phyloP scores from a whole-genome alignment of 92 coral and sea anemone species.

The Parazoanthus darwini region DNA sequence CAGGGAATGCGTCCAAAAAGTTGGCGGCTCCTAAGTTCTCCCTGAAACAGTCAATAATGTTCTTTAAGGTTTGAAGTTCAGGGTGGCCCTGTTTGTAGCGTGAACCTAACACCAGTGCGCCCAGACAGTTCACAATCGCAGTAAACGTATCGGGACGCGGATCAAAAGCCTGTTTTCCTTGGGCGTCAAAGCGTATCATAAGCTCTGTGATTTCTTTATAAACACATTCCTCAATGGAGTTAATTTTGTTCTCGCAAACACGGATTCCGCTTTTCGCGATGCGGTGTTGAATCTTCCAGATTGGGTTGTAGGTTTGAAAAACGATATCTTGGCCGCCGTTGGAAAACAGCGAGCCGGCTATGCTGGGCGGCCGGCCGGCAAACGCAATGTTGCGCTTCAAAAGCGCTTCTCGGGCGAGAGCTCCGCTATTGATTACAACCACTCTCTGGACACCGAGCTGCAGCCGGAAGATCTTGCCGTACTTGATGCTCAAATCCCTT shows the following conservation, averaged over 20 bases:
- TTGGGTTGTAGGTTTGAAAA: slow-evolving; percentile 62
- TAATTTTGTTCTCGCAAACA: slow-evolving; percentile 39
- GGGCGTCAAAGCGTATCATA: slow-evolving; percentile 43
- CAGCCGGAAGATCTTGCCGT: slow-evolving; percentile 74
- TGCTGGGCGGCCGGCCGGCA: slow-evolving; percentile 76
- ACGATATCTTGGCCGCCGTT: slow-evolving; percentile 63
- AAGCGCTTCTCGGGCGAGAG: slow-evolving; percentile 81
- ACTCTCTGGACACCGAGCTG: slow-evolving; percentile 70
- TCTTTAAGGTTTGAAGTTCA: slow-evolving; percentile 63
- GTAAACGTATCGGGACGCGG: slow-evolving; percentile 54
- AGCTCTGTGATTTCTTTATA: slow-evolving; percentile 63
- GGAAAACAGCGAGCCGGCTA: slow-evolving; percentile 68
- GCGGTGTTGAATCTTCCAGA: slow-evolving; percentile 68
- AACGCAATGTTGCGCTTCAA: slow-evolving; percentile 64
- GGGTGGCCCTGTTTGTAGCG: slow-evolving; percentile 57
- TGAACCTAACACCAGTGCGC: slow-evolving; percentile 65
- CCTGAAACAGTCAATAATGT: slow-evolving; percentile 58
- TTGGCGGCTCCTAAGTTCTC: slow-evolving; percentile 81
- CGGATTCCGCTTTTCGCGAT: slow-evolving; percentile 59
- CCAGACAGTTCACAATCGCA: slow-evolving; percentile 68
- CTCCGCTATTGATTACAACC: slow-evolving; percentile 71
- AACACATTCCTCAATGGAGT: slow-evolving; percentile 57
- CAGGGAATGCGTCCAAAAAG: slow-evolving; percentile 83
- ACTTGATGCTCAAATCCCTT: slow-evolving; percentile 53
- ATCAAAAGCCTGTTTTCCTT: slow-evolving; percentile 55